Base-by-base conservation (phyloP, 2,113 vertebrate genomes). In the Serinus canaria region DNA sequence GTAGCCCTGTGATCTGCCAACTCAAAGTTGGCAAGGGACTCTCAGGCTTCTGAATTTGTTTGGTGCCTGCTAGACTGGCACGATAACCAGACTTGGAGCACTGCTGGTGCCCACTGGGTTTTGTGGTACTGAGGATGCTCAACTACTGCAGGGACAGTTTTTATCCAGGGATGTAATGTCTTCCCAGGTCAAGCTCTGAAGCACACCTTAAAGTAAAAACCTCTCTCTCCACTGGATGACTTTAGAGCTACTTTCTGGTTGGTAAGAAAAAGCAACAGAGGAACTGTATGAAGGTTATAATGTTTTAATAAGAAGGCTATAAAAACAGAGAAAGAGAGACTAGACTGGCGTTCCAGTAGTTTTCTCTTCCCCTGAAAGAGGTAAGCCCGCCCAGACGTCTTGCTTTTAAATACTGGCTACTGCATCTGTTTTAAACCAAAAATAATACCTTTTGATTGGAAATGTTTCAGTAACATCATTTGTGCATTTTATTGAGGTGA, bases 361-460 rank as follows among this genome's bases (percentile, higher is more conserved):
- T 97, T 94, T 89, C 46, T 90, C 91, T 88, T 92, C 73, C 60
- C 94, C 95, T 84, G 95, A 92, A 93, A 96, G 97, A 97, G 97
- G 96, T 97, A 92, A 96, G 90, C 94, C 87, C 59, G 83, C 95
- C 94, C 91, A 96, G 97, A 94, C 79, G 83, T 91, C 96, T 93
- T 97, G 74, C 94, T 96, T 97, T 96, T 96, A 96, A 98, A 94
- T 90, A 96, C 94, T 70, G 41, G 95, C 92, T 94, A 83, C 95
- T 90, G 92, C 89, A 95, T 97, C 94, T 97, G 86, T 97, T 98
- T 97, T 92, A 98, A 96, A 98, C 96, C 97, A 95, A 96, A 98
- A 98, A 98, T 97, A 97, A 97, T 97, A 96, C 96, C 96, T 98
- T 97, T 94, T 95, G 92, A 97, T 96, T 97, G 97, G 97, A 97